Percentiles rank a stretch among this genome's conserved stretches.
These are phyloP conservation scores for Odontocerum albicorne DNA, from an alignment of 2,888 invertebrate species.

Conservation along the genomic window DNA sequence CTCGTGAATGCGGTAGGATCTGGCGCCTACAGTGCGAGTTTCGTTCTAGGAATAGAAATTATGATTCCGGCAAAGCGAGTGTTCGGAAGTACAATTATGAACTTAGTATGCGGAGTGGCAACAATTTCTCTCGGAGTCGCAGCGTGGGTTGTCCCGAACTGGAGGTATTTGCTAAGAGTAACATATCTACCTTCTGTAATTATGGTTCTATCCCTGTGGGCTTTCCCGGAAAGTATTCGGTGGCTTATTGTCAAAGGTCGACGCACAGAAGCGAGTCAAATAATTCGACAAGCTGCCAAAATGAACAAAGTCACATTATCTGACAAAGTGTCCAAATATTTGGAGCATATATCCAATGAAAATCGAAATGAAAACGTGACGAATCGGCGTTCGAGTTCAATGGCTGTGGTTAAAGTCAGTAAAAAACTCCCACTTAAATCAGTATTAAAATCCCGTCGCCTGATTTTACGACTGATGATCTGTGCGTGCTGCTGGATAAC, in stretches of 20 bases:
- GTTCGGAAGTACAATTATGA: constrained; percentile 65
- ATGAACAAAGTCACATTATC: constrained; percentile 39
- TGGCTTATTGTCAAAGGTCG: constrained; percentile 74
- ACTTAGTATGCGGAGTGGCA: constrained; percentile 60
- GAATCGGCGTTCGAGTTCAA: background rate
- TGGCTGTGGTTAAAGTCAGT: background rate
- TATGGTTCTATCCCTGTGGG: constrained; percentile 65
- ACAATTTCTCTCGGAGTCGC: constrained; percentile 66
- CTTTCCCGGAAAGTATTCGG: constrained; percentile 69
- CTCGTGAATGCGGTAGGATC: constrained; percentile 59
- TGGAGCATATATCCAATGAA: constrained; percentile 25
- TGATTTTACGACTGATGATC: constrained; percentile 58
- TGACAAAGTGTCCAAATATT: constrained; percentile 28
- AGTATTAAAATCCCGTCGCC: constrained; percentile 28
- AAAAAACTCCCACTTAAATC: constrained; percentile 30
- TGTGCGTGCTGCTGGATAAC: constrained; percentile 81
- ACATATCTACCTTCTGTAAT: constrained; percentile 70
- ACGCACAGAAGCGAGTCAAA: constrained; percentile 62
- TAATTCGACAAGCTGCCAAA: constrained; percentile 64
- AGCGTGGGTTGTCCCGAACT: constrained; percentile 68
- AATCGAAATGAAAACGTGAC: background rate
- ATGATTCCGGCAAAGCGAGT: constrained; percentile 67
- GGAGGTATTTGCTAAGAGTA: constrained; percentile 66
- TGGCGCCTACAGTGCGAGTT: constrained; percentile 61
- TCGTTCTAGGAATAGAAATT: constrained; percentile 68